phyloP scores from a whole-genome alignment of 2,797 vertebrate genomes.

The Epinephelus awoara region DNA sequence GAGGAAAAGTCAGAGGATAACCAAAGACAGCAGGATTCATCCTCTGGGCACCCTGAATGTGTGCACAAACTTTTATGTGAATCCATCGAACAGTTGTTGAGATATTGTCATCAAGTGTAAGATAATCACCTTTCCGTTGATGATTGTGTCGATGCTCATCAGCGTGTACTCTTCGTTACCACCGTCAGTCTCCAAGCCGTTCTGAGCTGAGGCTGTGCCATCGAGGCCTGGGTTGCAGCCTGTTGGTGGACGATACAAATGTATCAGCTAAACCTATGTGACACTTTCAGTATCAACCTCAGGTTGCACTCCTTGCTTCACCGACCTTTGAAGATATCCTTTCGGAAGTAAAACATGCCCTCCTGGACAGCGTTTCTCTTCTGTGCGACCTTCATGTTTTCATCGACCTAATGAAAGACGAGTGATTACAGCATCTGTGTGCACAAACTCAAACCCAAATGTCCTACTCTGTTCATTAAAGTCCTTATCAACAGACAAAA shows the following conservation, averaged over 20 bases:
- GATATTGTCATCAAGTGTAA: background rate
- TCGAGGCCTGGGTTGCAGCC: conserved; percentile 92
- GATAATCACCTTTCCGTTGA: conserved; percentile 94
- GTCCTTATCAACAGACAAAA: background rate
- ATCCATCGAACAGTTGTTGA: background rate
- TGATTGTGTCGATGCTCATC: conserved; percentile 98
- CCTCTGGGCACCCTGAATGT: background rate
- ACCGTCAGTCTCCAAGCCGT: conserved; percentile 82
- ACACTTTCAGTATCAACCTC: fast-evolving
- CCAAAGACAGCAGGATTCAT: background rate
- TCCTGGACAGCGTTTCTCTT: conserved; percentile 94
- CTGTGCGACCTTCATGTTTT: conserved; percentile 98
- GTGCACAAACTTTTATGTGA: no score
- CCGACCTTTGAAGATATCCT: conserved; percentile 97
- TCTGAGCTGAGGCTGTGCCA: conserved; percentile 86
- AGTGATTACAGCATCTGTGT: background rate
- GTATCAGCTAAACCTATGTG: background rate
- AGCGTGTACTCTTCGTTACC: conserved; percentile 90
- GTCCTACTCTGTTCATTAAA: fast-evolving
- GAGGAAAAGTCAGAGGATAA: no score
- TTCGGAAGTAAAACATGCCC: conserved; percentile 97
- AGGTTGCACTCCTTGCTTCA: background rate
- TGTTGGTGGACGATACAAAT: conserved; percentile 58
- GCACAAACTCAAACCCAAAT: background rate
- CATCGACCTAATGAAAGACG: conserved; percentile 90